Conservation (phyloP, 2,888 invertebrate genomes). For the Drosophila testacea region DNA sequence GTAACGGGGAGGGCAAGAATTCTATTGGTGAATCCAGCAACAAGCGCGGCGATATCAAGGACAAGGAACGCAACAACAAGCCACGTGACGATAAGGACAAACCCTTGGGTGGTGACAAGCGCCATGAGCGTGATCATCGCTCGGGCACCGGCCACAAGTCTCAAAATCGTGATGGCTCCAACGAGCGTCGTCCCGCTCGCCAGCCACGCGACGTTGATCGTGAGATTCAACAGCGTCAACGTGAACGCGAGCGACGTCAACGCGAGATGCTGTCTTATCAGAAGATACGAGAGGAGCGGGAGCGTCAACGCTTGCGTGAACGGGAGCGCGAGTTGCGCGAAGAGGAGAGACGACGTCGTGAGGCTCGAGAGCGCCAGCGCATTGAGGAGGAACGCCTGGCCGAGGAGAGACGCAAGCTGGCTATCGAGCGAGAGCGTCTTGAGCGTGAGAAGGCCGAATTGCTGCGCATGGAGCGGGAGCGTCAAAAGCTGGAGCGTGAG, state of each 20-base stretch:
- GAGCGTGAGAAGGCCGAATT: slow-evolving; percentile 95
- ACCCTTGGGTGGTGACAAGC: slow-evolving; percentile 49
- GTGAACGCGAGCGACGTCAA: slow-evolving; percentile 83
- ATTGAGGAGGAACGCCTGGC: slow-evolving; percentile 93
- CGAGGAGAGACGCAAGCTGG: slow-evolving; percentile 92
- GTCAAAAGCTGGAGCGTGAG: slow-evolving; percentile 91
- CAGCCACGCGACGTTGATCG: slow-evolving; percentile 75
- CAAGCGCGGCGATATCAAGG: slow-evolving; percentile 56
- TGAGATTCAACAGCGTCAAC: slow-evolving; percentile 79
- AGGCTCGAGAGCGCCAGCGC: slow-evolving; percentile 92
- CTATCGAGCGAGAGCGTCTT: slow-evolving; percentile 93
- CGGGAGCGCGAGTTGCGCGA: slow-evolving; percentile 92
- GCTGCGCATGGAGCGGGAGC: slow-evolving; percentile 92
- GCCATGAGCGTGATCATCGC: slow-evolving; percentile 59
- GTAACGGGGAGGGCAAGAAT: slow-evolving; percentile 38
- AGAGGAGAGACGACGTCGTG: slow-evolving; percentile 91
- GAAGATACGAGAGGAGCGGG: slow-evolving; percentile 92
- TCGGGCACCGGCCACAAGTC: slow-evolving; percentile 48
- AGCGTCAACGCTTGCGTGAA: slow-evolving; percentile 92
- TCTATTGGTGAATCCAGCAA: slow-evolving; percentile 40
- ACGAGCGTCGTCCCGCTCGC: slow-evolving; percentile 64
- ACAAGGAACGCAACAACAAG: slow-evolving; percentile 57
- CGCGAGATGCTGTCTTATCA: slow-evolving; percentile 91
- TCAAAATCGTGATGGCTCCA: slow-evolving; percentile 59
- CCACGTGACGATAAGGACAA: slow-evolving; percentile 67